Percentiles rank a stretch among this genome's conserved stretches.
Conservation (phyloP, 2,113 vertebrate species). For the Caretta caretta region DNA sequence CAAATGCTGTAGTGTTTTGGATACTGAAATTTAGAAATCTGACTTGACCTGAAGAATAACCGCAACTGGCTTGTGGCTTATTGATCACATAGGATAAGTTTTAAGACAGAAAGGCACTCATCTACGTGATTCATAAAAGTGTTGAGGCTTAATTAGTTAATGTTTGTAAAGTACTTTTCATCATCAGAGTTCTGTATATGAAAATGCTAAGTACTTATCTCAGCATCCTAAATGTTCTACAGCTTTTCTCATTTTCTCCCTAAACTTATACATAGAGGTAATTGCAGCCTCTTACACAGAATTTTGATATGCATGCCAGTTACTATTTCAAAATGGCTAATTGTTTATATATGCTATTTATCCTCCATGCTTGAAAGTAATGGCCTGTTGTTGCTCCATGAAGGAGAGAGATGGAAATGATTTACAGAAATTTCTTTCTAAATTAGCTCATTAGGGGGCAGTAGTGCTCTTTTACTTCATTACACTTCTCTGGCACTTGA, state of each 20-base stretch:
- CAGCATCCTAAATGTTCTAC: background rate
- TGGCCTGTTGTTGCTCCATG: background rate
- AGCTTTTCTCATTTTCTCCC: conserved; percentile 13
- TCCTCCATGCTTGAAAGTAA: background rate
- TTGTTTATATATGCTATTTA: background rate
- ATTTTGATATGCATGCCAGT: background rate
- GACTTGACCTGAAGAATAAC: background rate
- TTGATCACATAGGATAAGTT: background rate
- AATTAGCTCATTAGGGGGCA: conserved; percentile 79
- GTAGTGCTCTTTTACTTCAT: conserved; percentile 67
- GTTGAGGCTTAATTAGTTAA: background rate
- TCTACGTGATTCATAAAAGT: background rate
- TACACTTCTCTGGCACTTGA: background rate
- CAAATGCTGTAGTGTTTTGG: background rate
- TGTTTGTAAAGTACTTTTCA: background rate
- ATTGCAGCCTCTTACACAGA: conserved; percentile 19
- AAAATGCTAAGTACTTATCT: background rate
- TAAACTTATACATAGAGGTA: conserved; percentile 13
- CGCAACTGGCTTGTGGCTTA: background rate
- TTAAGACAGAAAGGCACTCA: background rate
- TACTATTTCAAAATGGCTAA: background rate
- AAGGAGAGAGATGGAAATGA: background rate
- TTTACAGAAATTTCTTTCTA: background rate
- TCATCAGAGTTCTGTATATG: background rate
- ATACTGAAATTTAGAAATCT: background rate